These are phyloP conservation scores for Spodoptera exigua DNA, from an alignment of 2,888 invertebrate genomes.

Conservation along the genomic window DNA sequence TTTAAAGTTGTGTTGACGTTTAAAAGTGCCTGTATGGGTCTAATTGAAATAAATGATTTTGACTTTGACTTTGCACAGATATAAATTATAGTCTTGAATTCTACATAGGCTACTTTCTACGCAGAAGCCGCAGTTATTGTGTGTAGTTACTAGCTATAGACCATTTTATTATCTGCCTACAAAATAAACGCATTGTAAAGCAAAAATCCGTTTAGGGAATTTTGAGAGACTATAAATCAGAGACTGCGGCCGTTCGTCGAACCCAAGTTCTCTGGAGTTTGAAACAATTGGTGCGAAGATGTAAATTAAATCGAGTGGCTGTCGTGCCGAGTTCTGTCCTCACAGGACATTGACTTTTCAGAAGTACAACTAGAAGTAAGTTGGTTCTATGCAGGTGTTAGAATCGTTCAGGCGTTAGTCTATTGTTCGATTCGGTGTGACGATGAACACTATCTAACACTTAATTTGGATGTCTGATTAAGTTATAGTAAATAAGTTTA, in stretches of 20 bases:
- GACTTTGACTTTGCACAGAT: too few species aligned
- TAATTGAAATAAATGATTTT: too few species aligned
- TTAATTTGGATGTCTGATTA: too few species aligned
- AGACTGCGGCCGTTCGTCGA: conserved; percentile 79
- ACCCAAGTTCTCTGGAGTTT: conserved; percentile 71
- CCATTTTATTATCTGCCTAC: too few species aligned
- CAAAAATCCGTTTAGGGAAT: conserved; percentile 81
- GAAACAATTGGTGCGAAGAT: conserved; percentile 83
- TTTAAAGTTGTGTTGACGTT: too few species aligned
- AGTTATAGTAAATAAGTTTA: background rate
- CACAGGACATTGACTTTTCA: conserved; percentile 51
- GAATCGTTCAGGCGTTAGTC: conserved; percentile 16
- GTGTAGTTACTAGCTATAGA: too few species aligned
- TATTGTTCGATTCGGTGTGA: conserved; percentile 2
- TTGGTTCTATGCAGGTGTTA: conserved; percentile 13
- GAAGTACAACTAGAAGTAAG: conserved; percentile 35
- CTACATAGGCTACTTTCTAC: too few species aligned
- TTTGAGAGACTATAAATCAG: conserved; percentile 85
- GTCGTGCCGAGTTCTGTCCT: conserved; percentile 65
- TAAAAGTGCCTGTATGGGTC: too few species aligned
- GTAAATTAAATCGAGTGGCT: conserved; percentile 87
- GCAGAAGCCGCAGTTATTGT: too few species aligned
- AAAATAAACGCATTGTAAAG: conserved; percentile 68
- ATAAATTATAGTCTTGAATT: too few species aligned
- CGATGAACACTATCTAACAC: too few species aligned